Base-by-base conservation (phyloP, 2,797 vertebrate genomes). In the Apodemus agrarius region DNA sequence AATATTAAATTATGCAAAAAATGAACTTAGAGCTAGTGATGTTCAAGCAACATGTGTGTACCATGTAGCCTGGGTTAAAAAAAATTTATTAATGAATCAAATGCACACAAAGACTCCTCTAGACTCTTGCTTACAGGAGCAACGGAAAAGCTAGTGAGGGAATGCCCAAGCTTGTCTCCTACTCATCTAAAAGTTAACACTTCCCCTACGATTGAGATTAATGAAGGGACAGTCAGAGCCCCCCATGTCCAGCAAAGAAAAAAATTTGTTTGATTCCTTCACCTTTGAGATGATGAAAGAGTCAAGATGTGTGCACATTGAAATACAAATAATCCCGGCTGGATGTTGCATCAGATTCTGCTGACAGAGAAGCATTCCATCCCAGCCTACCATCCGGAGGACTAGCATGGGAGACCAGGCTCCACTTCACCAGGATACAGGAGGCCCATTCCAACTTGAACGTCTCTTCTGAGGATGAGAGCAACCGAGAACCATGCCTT, bases 281-380 rank as follows among this genome's bases (percentile, higher is more conserved):
- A 98, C 98, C 97, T 96, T 97, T 84, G 46, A 92, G 91, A 94
- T 97, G 90, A 96, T 76, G 75, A 95, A 93, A 93, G 95, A 96
- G 95, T 40, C 98, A 98, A 95, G 95, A 97, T 86, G 81, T 95
- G 94, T 40, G 87, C 93, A 84, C 52, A 93, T 95, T 97, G 96
- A 97, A 97, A 93, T 91, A 97, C 95, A 98, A 98, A 98, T 98
- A 82, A 98, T 97, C 93, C 94, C 97, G 85, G 96, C 57, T 96
- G 88, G 87, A 90, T 97, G 98, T 97, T 97, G 93, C 90, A 95
- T 90, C 95, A 95, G 97, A 96, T 97, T 97, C 97, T 96, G 96
- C 95, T 97, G 96, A 96, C 97, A 96, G 97, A 98, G 98, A 99
- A 98, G 98, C 98, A 94, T 98, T 98, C 97, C 93, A 93, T 96